Evolutionary conservation across 2,797 vertebrate species (phyloP).

Genomic region (Sebastes steindachneri): DNA sequence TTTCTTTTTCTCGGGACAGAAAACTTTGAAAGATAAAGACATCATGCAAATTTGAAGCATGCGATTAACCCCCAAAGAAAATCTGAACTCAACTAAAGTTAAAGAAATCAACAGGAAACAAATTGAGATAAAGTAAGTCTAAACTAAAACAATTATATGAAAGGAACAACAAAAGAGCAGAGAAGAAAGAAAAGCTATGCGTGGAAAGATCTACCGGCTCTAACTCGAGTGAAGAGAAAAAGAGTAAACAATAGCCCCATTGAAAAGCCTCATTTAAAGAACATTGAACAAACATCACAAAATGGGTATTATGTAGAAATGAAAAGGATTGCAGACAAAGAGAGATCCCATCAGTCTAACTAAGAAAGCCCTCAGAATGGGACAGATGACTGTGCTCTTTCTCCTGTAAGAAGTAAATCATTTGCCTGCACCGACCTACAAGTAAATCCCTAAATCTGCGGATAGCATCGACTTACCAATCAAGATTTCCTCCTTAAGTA

Average conservation of each 20-base stretch:
- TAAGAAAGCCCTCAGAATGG: constrained; percentile 88
- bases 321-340: constrained; percentile 85
- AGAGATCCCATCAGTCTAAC: constrained; percentile 88
- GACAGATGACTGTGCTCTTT: constrained; percentile 90
- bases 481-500: constrained; percentile 99
- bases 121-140: constrained; percentile 66
- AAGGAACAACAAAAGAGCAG: constrained; percentile 75
- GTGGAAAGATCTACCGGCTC: constrained; percentile 73
- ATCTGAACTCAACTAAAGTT: constrained; percentile 68
- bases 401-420: constrained; percentile 92
- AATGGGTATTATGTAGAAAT: constrained; percentile 84
- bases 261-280: constrained; percentile 81
- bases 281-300: constrained; percentile 87
- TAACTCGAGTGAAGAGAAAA: constrained; percentile 74
- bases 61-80: constrained; percentile 87
- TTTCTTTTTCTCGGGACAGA: constrained; percentile 81
- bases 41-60: constrained; percentile 97
- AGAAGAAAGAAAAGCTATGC: constrained; percentile 74
- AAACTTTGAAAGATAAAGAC: constrained; percentile 88
- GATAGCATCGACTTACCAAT: constrained; percentile 99
- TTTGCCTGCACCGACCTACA: constrained; percentile 93
- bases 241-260: constrained; percentile 82
- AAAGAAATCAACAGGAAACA: constrained; percentile 77
- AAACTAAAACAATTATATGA: constrained; percentile 76
- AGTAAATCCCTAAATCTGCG: constrained; percentile 96